phyloP scores from a whole-genome alignment of 1,140 invertebrate species.

The Sminthurides bifidus region DNA sequence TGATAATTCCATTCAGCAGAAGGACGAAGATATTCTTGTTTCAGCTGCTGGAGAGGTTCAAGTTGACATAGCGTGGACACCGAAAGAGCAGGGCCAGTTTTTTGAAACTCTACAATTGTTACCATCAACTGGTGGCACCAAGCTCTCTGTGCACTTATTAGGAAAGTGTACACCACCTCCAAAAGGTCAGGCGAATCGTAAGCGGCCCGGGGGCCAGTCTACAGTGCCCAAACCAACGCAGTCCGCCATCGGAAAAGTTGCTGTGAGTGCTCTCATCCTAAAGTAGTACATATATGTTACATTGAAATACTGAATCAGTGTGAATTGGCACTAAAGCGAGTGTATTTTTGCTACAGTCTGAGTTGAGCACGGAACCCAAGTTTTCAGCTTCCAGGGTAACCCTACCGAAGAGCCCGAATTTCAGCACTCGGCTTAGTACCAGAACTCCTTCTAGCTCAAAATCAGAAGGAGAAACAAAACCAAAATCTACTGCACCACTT shows the following conservation, averaged over 20 bases:
- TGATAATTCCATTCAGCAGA: no score
- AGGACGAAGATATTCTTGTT: constrained; percentile 1
- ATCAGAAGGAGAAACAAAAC: not conserved
- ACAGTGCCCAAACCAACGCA: not conserved
- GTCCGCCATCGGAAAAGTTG: not conserved
- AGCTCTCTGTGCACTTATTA: constrained; percentile 5
- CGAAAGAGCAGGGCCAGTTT: not conserved
- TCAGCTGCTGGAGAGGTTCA: not conserved
- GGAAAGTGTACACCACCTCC: constrained; percentile 9
- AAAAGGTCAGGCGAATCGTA: not conserved
- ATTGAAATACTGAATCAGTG: not conserved
- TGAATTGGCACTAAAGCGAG: not conserved
- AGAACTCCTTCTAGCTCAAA: not conserved
- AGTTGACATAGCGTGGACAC: constrained; percentile 5
- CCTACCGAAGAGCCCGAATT: constrained; percentile 1
- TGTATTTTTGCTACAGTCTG: not conserved
- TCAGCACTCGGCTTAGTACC: not conserved
- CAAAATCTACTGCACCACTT: not conserved
- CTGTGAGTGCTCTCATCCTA: not conserved
- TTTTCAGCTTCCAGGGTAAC: not conserved
- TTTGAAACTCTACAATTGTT: constrained; percentile 8
- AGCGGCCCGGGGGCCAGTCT: not conserved
- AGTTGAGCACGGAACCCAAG: not conserved
- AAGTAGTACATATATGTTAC: not conserved
- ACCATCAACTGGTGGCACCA: not conserved